Conservation (phyloP, 2,888 invertebrate genomes). For the Phaedon cochleariae region DNA sequence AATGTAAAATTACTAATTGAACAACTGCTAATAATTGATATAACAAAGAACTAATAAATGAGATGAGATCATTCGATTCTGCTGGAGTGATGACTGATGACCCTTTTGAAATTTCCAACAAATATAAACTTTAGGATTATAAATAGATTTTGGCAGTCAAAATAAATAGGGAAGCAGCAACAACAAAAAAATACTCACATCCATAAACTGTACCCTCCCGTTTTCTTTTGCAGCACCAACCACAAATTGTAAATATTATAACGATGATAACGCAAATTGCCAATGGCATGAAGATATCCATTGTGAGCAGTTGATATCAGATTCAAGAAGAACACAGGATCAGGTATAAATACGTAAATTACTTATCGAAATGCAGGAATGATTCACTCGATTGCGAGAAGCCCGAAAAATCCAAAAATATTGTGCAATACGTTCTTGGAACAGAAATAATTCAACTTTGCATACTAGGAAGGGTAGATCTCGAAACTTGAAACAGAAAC, state of each 20-base stretch:
- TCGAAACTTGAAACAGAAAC: no score
- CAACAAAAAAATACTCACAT: constrained; percentile 46
- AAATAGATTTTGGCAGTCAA: no score
- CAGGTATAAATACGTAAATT: no score
- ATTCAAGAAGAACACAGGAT: neutral
- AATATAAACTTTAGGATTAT: neutral
- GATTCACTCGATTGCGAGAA: neutral
- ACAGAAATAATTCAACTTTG: no score
- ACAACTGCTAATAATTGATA: no score
- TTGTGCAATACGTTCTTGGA: no score
- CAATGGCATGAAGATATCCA: constrained; percentile 50
- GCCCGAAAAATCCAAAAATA: no score
- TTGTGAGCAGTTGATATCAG: constrained; percentile 19
- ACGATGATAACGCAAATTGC: constrained; percentile 48
- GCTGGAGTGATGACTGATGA: neutral
- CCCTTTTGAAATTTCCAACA: neutral
- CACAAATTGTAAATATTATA: constrained; percentile 51
- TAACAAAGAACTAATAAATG: no score
- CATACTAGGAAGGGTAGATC: no score
- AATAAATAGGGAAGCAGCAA: no score
- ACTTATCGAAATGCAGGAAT: neutral
- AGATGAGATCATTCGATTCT: no score
- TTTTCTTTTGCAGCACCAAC: constrained; percentile 53
- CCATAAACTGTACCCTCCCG: constrained; percentile 52
- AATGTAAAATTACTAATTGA: no score